Conservation (phyloP, 2,888 invertebrate genomes). For the Athalia circularis region DNA sequence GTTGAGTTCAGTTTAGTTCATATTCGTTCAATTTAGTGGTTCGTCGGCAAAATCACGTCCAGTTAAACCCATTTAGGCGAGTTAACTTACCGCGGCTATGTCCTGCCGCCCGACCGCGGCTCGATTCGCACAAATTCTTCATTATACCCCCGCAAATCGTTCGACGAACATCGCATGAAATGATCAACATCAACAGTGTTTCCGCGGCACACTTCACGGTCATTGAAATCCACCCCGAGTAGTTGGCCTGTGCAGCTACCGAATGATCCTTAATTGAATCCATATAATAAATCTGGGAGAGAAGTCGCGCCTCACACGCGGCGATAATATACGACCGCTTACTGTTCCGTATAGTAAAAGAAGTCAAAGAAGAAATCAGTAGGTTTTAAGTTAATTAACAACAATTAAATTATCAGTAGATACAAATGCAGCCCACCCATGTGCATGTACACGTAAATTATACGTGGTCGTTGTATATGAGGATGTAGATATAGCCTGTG, state of each 20-base stretch:
- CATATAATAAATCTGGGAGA: too few relatives aligned
- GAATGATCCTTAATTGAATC: too few relatives aligned
- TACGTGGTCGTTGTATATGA: background rate
- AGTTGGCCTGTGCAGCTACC: too few relatives aligned
- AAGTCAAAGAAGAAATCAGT: slow-evolving; percentile 47
- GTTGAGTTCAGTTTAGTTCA: slow-evolving; percentile 74
- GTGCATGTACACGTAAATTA: slow-evolving; percentile 41
- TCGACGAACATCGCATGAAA: too few relatives aligned
- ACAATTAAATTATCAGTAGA: slow-evolving; percentile 73
- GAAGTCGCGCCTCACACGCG: too few relatives aligned
- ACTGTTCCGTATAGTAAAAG: too few relatives aligned
- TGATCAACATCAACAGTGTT: too few relatives aligned
- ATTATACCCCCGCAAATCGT: background rate
- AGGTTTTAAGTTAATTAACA: slow-evolving; percentile 66
- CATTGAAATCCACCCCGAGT: too few relatives aligned
- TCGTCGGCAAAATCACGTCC: slow-evolving; percentile 73
- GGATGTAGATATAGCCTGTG: background rate
- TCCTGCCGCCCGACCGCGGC: slow-evolving; percentile 45
- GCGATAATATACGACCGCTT: too few relatives aligned
- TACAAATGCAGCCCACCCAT: slow-evolving; percentile 70
- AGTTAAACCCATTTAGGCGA: slow-evolving; percentile 73
- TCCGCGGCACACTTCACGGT: too few relatives aligned
- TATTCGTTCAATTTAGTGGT: slow-evolving; percentile 74
- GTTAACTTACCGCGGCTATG: slow-evolving; percentile 68
- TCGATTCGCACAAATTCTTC: slow-evolving; percentile 20